A percentile compares a stretch with the other conserved stretches of the same genome.
Conservation (phyloP, 2,113 vertebrate genomes). For the Tor tambroides region DNA sequence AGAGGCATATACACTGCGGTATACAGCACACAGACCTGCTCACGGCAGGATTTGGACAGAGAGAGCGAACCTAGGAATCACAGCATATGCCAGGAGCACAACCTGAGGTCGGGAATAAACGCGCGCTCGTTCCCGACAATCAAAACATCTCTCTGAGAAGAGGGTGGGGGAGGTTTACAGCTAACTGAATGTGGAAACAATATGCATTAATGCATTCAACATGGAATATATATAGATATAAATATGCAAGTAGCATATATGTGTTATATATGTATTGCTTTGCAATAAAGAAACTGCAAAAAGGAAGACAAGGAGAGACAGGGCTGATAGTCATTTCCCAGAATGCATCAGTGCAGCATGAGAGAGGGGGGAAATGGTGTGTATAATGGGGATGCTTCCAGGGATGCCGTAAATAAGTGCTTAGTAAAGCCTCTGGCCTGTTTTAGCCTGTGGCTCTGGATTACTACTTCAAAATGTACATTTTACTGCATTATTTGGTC, state of each 20-base stretch:
- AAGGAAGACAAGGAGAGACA: not conserved
- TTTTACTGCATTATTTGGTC: not conserved
- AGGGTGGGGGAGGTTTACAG: not conserved
- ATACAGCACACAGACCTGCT: constrained; percentile 19
- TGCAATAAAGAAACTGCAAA: not conserved
- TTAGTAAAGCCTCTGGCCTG: constrained; percentile 7
- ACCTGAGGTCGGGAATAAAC: constrained; percentile 19
- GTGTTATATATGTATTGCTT: not conserved
- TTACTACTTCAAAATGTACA: not conserved
- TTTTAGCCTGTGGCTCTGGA: constrained; percentile 10
- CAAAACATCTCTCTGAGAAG: constrained; percentile 17
- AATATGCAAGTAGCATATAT: not conserved
- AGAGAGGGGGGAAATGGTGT: constrained; percentile 30
- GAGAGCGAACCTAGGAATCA: not conserved
- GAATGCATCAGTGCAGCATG: constrained; percentile 26
- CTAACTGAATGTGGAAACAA: not conserved
- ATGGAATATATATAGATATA: not conserved
- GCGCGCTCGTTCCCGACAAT: not conserved
- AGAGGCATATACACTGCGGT: not conserved
- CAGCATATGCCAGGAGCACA: not conserved
- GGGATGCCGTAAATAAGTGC: constrained; percentile 34
- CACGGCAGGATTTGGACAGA: not conserved
- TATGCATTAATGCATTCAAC: constrained; percentile 1
- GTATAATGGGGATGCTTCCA: constrained; percentile 10
- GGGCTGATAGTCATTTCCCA: constrained; percentile 31